Percentiles rank a stretch among this genome's conserved stretches.
Conservation (phyloP, 2,888 invertebrate genomes). For the Drosophila neotestacea region DNA sequence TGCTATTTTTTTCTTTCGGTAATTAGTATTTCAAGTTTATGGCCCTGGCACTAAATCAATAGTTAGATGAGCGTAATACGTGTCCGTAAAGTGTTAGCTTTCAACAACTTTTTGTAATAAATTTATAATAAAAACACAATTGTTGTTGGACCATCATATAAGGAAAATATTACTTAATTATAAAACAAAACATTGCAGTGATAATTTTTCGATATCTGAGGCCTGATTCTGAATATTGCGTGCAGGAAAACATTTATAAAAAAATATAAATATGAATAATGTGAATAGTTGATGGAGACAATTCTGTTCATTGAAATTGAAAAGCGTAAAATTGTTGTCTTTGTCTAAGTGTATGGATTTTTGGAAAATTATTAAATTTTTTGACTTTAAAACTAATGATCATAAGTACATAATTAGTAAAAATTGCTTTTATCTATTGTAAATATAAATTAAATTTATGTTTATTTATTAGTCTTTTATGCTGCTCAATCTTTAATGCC, state of each 20-base stretch:
- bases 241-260: too few species aligned
- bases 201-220: neutral
- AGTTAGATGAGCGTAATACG: slow-evolving; percentile 39
- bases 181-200: neutral
- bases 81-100: slow-evolving; percentile 7
- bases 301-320: neutral
- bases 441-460: too few species aligned
- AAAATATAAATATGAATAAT: slow-evolving; percentile 1
- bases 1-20: slow-evolving; percentile 12
- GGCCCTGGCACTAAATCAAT: slow-evolving; percentile 36
- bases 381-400: too few species aligned
- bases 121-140: neutral
- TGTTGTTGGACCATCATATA: neutral
- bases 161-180: neutral
- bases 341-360: too few species aligned
- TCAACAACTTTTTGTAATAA: slow-evolving; percentile 6
- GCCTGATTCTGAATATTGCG: neutral
- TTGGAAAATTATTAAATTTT: too few species aligned
- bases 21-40: slow-evolving; percentile 55
- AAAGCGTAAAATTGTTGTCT: neutral
- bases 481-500: too few species aligned
- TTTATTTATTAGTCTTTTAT: neutral
- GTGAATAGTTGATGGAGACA: neutral
- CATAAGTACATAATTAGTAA: too few species aligned
- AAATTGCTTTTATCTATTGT: too few species aligned